Evolutionary conservation across 1,140 invertebrate genomes (phyloP), one percentile per base, ranked within the genome.

Genomic region (Ctenoplectra terminalis): DNA sequence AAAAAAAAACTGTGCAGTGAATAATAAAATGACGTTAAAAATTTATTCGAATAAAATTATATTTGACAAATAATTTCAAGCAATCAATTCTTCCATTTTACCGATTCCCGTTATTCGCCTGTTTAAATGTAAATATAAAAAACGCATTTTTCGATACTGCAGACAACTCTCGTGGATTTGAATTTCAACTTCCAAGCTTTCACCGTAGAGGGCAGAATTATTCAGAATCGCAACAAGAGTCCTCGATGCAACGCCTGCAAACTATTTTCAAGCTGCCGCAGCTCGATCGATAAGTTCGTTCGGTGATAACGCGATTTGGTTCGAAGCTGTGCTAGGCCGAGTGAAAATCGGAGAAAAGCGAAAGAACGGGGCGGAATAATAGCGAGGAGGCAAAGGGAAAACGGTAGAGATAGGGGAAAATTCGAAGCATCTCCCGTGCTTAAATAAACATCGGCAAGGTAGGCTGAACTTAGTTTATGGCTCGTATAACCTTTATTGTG

Each of bases 401-500:
- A 50, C 26, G 15, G 13, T 11, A 54, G 50, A 9, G 52, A 31
- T 52, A 26, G 43, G 40, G 77, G 50, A 52, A 71, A 63, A 13
- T 61, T 48, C 48, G 50, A 37, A 40, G 61, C 48, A 70, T 83
- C 79, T 82, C 67, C 50, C 46, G n/a, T 26, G 81, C 84, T 90
- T 87, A 91, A 91, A 90, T 89, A 89, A 91, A 91, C 83, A 91
- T 91, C 79, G 88, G 66, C 66, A 71, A 76, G 79, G 77, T 84
- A 87, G 83, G 70, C 85, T 89, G 84, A 81, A 89, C 82, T 89
- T 89, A 88, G 73, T 92, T 92, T 92, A 92, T 85, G 83, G 83
- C 79, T 83, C 90, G 81, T 90, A 90, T 92, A 92, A 91, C 86
- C 89, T 91, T 92, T 90, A 89, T 88, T 85, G 84, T 87, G 86